Percentiles rank a stretch among this genome's conserved stretches.
These are phyloP conservation scores for Poeciliopsis paucimaculata DNA, from an alignment of 2,797 vertebrate genomes.

Conservation along the genomic window DNA sequence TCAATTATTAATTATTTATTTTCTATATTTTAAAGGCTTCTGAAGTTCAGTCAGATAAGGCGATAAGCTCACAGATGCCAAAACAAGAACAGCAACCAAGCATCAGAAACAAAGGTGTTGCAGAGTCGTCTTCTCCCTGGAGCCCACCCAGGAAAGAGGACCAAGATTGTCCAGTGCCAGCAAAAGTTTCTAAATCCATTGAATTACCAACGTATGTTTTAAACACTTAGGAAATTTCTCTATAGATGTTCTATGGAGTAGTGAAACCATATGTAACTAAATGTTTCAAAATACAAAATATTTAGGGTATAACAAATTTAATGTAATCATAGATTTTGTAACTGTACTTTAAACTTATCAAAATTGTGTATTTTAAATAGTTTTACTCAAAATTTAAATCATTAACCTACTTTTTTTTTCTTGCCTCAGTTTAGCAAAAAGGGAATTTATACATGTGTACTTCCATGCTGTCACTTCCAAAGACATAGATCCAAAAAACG, in stretches of 20 bases:
- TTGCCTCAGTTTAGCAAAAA: slow-evolving; percentile 3
- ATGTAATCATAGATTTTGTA: not conserved
- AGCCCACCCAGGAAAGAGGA: accelerated
- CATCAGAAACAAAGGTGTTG: no score
- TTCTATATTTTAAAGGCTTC: slow-evolving; percentile 7
- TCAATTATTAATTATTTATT: not conserved
- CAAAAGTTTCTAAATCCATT: not conserved
- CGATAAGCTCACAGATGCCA: not conserved
- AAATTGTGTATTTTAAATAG: not conserved
- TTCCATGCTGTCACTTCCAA: slow-evolving; percentile 47
- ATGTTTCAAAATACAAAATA: not conserved
- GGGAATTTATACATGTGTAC: not conserved
- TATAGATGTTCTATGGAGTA: not conserved
- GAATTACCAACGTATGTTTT: not conserved
- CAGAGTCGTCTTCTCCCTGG: not conserved
- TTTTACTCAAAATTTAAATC: not conserved
- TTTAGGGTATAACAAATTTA: not conserved
- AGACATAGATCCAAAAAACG: not conserved
- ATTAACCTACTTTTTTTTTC: not conserved
- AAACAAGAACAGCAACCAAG: not conserved
- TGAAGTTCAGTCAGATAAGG: not conserved
- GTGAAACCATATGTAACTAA: not conserved
- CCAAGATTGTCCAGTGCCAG: not conserved
- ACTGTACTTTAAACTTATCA: not conserved
- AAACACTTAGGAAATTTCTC: not conserved